A percentile compares a stretch with the other conserved stretches of the same genome.
phyloP scores from a whole-genome alignment of 2,113 vertebrate species.

The Trematocara macrostoma region DNA sequence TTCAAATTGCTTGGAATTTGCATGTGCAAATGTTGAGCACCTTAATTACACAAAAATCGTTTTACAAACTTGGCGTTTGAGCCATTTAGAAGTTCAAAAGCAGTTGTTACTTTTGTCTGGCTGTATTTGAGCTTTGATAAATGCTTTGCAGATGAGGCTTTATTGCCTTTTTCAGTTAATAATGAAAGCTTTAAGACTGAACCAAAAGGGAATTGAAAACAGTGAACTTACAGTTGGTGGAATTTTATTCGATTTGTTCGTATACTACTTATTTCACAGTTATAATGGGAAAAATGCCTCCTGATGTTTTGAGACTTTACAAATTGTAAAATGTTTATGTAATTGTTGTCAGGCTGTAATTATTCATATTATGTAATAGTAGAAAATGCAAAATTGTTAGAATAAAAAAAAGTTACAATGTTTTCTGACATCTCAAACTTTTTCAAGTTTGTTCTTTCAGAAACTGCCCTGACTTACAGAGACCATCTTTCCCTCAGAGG shows the following conservation, averaged over 20 bases:
- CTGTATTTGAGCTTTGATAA: background rate
- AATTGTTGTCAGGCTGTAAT: background rate
- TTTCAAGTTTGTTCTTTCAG: background rate
- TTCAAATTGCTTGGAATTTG: background rate
- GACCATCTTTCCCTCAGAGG: conserved; percentile 97
- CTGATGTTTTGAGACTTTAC: background rate
- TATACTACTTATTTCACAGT: background rate
- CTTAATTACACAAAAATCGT: background rate
- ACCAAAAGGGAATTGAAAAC: background rate
- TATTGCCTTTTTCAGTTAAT: background rate
- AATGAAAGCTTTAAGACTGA: background rate
- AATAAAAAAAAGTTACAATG: background rate
- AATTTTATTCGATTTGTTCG: background rate
- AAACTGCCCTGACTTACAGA: conserved; percentile 75
- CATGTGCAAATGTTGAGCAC: background rate
- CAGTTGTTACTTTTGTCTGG: background rate
- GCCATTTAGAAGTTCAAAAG: background rate
- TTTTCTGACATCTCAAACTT: background rate
- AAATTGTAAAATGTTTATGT: background rate
- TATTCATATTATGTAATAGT: background rate
- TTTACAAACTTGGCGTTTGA: background rate
- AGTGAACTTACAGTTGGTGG: background rate
- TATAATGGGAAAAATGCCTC: background rate
- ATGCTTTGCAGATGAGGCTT: background rate
- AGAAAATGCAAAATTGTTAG: background rate